Base-by-base conservation (phyloP, 2,888 invertebrate genomes). In the Anthophora plumipes region DNA sequence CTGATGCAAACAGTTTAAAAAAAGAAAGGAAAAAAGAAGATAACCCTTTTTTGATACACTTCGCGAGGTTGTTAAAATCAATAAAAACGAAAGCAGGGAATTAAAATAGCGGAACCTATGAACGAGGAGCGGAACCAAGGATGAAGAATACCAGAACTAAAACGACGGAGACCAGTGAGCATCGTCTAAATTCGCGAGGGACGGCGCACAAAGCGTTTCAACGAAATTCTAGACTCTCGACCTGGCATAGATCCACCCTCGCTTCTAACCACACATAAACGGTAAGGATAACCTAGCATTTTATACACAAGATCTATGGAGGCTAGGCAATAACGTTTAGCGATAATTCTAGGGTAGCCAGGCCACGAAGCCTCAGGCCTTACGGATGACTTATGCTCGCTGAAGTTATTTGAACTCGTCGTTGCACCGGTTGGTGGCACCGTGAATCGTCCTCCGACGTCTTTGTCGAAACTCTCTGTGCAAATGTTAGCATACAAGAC, bases 241-340 rank as follows among this genome's bases (percentile, higher is more conserved):
- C 9, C 75, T 68, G 50, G 25, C 60, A 55, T 70, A 76, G 85
- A 79, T 88, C 91, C 90, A 92, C 92, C 92, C 91, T 90, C 91
- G 90, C 91, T 90, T 90, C 86, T 90, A 87, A 84, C 88, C 79
- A 70, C 76, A 83, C 76, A 83, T 82, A 85, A 88, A 80, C 83
- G 85, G 77, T 72, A 85, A 79, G 80, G 89, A 89, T 91, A 93
- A 92, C 92, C 93, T 92, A 92, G 91, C 87, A 93, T 93, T 93
- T 93, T 92, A 92, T 93, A 91, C 90, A 90, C 90, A 92, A 93
- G 92, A 93, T 93, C 93, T 93, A 93, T 92, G 89, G 93, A 91
- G 84, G 90, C 93, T 93, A 93, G 92, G 93, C 92, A 92, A 92
- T 93, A 93, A 91, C 92, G 92, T 92, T 93, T 93, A 93, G 90